Conservation (phyloP, 2,888 invertebrate species). For the Formica aserva region DNA sequence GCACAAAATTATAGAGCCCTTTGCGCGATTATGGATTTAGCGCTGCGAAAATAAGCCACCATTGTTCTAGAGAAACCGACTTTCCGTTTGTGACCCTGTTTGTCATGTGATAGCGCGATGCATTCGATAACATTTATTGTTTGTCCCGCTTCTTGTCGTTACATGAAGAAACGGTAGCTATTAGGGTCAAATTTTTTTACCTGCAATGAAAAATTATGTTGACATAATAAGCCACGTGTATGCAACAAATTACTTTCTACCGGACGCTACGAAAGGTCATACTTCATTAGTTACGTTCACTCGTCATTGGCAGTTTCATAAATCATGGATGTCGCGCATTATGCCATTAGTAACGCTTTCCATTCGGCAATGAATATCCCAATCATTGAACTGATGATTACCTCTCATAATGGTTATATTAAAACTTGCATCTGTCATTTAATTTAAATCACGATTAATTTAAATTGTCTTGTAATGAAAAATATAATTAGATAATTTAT, state of each 20-base stretch:
- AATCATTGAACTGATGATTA: conserved; percentile 35
- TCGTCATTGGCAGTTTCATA: conserved; percentile 41
- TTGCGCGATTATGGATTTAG: conserved; percentile 23
- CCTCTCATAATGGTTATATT: neutral
- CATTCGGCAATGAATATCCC: conserved; percentile 18
- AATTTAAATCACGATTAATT: conserved; percentile 18
- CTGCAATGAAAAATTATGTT: conserved; percentile 23
- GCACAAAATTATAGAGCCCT: conserved; percentile 44
- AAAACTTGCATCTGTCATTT: conserved; percentile 31
- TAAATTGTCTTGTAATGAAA: neutral
- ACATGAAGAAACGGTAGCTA: conserved; percentile 5
- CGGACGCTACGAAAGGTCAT: conserved; percentile 48
- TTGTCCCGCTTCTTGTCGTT: conserved; percentile 7
- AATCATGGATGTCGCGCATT: conserved; percentile 31
- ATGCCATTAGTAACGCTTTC: conserved; percentile 47
- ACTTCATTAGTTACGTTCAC: conserved; percentile 48
- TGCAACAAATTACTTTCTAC: conserved; percentile 36
- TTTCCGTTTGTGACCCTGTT: conserved; percentile 25
- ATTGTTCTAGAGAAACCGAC: conserved; percentile 28
- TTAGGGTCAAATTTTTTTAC: conserved; percentile 42
- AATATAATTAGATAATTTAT: neutral
- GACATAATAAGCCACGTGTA: conserved; percentile 21
- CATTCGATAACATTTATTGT: conserved; percentile 37
- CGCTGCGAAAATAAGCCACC: conserved; percentile 38
- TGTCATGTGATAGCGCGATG: conserved; percentile 16